Percentiles rank a stretch among this genome's conserved stretches.
phyloP scores from a whole-genome alignment of 2,113 vertebrate genomes.

The Vulpes lagopus region DNA sequence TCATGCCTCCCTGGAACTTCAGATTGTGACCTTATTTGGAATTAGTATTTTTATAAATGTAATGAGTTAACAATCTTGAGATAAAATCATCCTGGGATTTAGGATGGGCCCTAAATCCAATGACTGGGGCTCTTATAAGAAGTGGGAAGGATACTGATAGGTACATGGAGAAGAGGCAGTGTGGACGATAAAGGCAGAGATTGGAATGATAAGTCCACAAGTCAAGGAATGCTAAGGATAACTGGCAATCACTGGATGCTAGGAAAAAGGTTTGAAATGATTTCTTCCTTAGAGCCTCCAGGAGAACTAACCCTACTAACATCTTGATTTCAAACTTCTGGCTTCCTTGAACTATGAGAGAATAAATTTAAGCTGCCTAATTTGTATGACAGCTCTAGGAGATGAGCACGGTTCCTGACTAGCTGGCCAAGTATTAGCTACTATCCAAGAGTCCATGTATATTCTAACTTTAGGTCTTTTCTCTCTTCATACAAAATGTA shows the following conservation, averaged over 20 bases:
- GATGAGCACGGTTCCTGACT: background rate
- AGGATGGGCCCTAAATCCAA: background rate
- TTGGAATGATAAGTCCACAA: background rate
- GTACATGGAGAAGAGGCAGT: background rate
- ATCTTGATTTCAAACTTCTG: background rate
- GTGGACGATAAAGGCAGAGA: background rate
- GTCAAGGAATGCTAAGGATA: too few species aligned
- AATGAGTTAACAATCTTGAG: background rate
- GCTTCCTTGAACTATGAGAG: background rate
- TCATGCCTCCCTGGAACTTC: background rate
- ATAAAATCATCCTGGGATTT: background rate
- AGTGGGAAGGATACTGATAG: background rate
- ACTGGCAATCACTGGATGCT: background rate
- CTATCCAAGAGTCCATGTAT: background rate
- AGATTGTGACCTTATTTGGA: background rate
- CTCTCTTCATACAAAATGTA: background rate
- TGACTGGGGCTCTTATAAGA: background rate
- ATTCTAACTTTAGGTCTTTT: background rate
- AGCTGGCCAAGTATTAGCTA: background rate
- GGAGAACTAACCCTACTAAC: background rate
- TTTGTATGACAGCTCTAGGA: background rate
- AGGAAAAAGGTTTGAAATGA: background rate
- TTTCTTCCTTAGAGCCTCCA: background rate
- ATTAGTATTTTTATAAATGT: background rate
- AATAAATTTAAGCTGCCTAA: background rate